Evolutionary conservation across 2,797 vertebrate species (phyloP).

Genomic region (Pangasius macronema): DNA sequence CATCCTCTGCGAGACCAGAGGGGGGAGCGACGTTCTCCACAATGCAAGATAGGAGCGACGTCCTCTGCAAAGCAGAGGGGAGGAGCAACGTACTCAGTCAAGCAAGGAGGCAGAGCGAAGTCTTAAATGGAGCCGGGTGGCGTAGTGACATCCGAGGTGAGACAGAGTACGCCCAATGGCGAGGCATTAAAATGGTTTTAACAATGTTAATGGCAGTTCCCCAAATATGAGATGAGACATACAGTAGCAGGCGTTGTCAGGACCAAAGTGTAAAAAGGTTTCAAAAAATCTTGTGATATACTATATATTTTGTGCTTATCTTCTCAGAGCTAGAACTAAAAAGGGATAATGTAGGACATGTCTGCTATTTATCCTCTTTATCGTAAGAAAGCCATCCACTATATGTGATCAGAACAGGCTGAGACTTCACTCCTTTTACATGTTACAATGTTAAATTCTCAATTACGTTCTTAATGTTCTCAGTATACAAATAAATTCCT

Average conservation of each 20-base stretch:
- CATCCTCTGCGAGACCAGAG: no score
- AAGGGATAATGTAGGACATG: neutral
- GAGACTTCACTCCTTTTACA: neutral
- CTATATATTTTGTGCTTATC: neutral
- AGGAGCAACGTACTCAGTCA: no score
- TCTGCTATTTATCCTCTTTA: neutral
- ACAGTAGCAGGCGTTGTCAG: neutral
- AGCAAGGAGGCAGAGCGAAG: no score
- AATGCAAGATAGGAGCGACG: no score
- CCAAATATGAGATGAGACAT: neutral
- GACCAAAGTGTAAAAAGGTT: neutral
- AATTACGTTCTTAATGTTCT: neutral
- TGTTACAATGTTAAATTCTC: neutral
- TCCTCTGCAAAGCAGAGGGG: no score
- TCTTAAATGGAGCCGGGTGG: no score
- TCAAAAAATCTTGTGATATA: neutral
- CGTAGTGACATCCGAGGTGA: no score
- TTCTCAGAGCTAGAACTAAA: neutral
- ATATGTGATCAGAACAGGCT: neutral
- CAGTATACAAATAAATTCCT: neutral
- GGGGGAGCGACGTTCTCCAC: no score
- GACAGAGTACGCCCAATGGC: no score
- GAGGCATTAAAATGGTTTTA: neutral
- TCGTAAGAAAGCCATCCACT: neutral
- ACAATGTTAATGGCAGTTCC: neutral